Conservation (phyloP, 92 coral and sea anemone genomes). For the Actinostola sp. region DNA sequence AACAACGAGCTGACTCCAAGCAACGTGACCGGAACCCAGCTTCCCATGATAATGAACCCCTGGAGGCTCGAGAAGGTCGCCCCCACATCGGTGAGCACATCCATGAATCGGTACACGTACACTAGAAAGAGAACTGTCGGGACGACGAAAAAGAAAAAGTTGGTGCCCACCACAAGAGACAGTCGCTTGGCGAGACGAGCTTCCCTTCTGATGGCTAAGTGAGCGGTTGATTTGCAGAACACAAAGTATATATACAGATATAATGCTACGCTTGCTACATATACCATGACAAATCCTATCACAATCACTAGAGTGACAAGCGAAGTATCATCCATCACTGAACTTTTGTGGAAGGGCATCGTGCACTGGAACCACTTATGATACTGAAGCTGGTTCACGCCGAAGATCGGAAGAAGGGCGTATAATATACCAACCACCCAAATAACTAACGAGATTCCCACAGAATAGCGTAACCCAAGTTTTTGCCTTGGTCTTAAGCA, state of each 20-base stretch:
- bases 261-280: conserved; percentile 51
- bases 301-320: conserved; percentile 55
- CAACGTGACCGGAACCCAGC: conserved; percentile 72
- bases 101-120: conserved; percentile 60
- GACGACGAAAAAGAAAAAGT: conserved; percentile 58
- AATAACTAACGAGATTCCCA: conserved; percentile 10
- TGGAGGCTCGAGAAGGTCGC: conserved; percentile 49
- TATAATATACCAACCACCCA: conserved; percentile 45
- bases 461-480: conserved; percentile 11
- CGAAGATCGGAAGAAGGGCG: conserved; percentile 53
- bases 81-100: conserved; percentile 33
- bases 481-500: conserved; percentile 31
- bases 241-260: conserved; percentile 58
- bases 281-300: conserved; percentile 53
- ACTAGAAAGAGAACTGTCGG: conserved; percentile 62
- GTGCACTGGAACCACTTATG: conserved; percentile 75
- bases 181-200: conserved; percentile 69
- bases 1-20: conserved; percentile 56
- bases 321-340: conserved; percentile 47
- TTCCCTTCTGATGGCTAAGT: conserved; percentile 66
- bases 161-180: conserved; percentile 59
- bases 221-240: conserved; percentile 49
- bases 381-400: conserved; percentile 46
- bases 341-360: conserved; percentile 62
- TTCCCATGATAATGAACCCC: conserved; percentile 57